Evolutionary conservation across 1,140 invertebrate genomes (phyloP).

Genomic region (Agrypnia vestita): DNA sequence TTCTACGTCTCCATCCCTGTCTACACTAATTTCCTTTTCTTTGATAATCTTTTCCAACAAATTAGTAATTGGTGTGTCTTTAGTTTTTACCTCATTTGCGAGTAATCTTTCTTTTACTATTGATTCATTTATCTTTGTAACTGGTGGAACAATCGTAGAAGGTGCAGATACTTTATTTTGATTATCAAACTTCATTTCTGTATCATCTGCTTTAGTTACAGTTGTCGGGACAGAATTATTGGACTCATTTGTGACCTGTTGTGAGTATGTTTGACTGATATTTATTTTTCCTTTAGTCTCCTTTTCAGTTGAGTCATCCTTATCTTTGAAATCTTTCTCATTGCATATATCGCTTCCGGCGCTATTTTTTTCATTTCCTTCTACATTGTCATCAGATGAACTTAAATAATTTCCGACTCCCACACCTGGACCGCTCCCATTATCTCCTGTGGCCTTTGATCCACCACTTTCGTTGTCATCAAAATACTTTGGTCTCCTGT

Average conservation of each 20-base stretch:
- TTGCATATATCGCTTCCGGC: slow-evolving; percentile 27
- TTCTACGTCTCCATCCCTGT: too few relatives aligned
- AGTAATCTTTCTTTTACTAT: too few relatives aligned
- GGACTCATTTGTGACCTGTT: neutral
- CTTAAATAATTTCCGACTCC: neutral
- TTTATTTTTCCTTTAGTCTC: neutral
- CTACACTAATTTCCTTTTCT: too few relatives aligned
- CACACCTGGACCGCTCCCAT: neutral
- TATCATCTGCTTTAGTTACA: neutral
- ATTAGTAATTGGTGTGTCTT: too few relatives aligned
- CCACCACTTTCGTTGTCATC: neutral
- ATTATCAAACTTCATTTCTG: neutral
- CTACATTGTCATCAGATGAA: slow-evolving; percentile 9
- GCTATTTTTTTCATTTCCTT: slow-evolving; percentile 24
- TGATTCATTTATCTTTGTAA: too few relatives aligned
- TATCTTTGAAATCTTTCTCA: slow-evolving; percentile 35
- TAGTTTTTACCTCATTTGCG: too few relatives aligned
- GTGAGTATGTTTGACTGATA: too few relatives aligned
- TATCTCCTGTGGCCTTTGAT: neutral
- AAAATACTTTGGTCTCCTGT: neutral
- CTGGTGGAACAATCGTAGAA: too few relatives aligned
- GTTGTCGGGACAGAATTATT: neutral
- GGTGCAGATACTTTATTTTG: neutral
- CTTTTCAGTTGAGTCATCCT: slow-evolving; percentile 31
- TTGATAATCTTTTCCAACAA: too few relatives aligned